phyloP scores from a whole-genome alignment of 2,113 vertebrate species.

The Paedocypris sp. region DNA sequence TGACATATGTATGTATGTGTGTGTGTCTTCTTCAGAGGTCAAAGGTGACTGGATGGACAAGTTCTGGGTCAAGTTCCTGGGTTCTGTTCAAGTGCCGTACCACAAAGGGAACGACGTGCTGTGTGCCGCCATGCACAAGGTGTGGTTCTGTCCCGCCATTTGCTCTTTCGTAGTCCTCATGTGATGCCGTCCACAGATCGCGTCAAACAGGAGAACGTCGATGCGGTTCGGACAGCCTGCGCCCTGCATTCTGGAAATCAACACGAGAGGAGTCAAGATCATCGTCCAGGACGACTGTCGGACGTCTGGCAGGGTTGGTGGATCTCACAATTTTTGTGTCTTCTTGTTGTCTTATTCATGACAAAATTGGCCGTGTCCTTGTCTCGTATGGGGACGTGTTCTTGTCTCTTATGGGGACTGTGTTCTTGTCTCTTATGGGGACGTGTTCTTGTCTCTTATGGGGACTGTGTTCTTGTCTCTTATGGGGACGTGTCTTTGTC shows the following conservation, averaged over 20 bases:
- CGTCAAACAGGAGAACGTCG: conserved; percentile 68
- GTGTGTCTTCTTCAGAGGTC: conserved; percentile 40
- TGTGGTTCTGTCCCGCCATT: no score
- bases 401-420: no score
- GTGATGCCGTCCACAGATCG: conserved; percentile 64
- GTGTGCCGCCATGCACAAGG: conserved; percentile 94
- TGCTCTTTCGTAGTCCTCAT: no score
- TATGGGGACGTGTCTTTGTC: no score
- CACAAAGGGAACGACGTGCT: conserved; percentile 87
- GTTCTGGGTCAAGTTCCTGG: conserved; percentile 83
- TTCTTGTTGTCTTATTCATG: no score
- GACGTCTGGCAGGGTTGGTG: conserved; percentile 50
- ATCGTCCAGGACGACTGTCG: conserved; percentile 60
- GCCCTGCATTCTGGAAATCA: conserved; percentile 81
- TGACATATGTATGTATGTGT: background rate
- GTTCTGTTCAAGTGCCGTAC: conserved; percentile 86
- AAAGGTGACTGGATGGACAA: conserved; percentile 72
- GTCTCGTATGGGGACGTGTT: no score
- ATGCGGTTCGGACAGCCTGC: conserved; percentile 69
- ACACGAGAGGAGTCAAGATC: conserved; percentile 77
- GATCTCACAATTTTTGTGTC: background rate
- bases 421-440: no score
- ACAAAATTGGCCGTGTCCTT: no score
- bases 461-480: no score
- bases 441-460: no score